Conservation (phyloP, 2,797 vertebrate genomes). For the Aulostomus chinensis region DNA sequence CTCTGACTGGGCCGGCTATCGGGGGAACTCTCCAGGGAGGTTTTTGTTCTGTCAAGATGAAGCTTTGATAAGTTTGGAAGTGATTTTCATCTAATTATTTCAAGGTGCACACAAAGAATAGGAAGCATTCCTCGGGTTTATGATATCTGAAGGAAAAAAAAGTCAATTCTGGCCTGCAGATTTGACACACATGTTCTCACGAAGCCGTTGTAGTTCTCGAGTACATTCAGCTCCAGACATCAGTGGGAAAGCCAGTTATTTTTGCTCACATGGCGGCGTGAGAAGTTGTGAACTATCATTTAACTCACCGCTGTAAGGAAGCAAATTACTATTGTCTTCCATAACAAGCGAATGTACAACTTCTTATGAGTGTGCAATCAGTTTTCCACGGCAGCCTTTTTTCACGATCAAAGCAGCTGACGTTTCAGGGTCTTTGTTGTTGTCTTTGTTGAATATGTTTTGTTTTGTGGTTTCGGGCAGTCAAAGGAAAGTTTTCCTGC, state of each 20-base stretch:
- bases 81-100: conserved; percentile 20
- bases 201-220: conserved; percentile 1
- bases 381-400: conserved; percentile 25
- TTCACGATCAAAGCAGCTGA: conserved; percentile 33
- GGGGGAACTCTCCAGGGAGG: not conserved
- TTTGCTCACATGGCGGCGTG: conserved; percentile 5
- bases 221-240: conserved; percentile 3
- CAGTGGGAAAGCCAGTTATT: conserved; percentile 10
- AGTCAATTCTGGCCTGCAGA: conserved; percentile 9
- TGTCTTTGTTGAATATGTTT: conserved; percentile 17
- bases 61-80: conserved; percentile 3
- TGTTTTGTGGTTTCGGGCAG: conserved; percentile 19
- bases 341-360: conserved; percentile 2
- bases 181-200: not conserved
- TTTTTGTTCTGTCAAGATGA: conserved; percentile 6
- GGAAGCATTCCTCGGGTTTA: too few relatives aligned
- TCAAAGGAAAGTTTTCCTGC: conserved; percentile 2
- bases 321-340: conserved; percentile 16
- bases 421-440: conserved; percentile 22
- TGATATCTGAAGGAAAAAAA: too few relatives aligned
- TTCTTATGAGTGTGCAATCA: conserved; percentile 6
- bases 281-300: too few relatives aligned
- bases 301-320: too few relatives aligned
- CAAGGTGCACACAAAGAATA: not conserved
- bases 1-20: too few relatives aligned